Evolutionary conservation across 2,888 invertebrate genomes (phyloP), one percentile per base, ranked within the genome.

Genomic region (Leucania comma): DNA sequence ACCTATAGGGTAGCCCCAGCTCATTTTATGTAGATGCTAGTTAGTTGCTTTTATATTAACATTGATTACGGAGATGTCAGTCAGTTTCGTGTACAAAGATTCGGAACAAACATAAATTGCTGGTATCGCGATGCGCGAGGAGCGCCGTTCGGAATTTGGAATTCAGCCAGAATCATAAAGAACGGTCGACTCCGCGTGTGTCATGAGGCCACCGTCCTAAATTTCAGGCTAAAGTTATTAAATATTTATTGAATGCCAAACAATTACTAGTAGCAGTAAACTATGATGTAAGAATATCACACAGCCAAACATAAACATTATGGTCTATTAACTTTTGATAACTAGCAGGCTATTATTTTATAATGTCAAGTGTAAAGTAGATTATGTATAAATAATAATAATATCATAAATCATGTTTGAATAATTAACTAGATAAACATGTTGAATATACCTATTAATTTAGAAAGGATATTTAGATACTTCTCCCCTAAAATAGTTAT

Each of bases 81-180:
- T 75, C 63, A 77, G 72, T 78, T 82, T 82, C 57, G 72, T 83
- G 81, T 81, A 86, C 81, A 85, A 85, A 88, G 82, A 90, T 89
- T 90, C 86, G 79, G 87, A 89, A 87, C 90, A 86, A 82, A 82
- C 87, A 89, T 90, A 90, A 90, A 90, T 90, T 88, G 86, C 73
- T 87, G 83, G 86, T 89, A 92, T 88, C 86, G 87, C 83, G 82
- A 88, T 91, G 88, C 86, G 87, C 85, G 82, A 88, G 83, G 88
- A 89, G 83, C 87, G 86, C 86, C 75, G 84, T 85, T 90, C 81
- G 84, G 88, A 86, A 89, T 90, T 93, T 94, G 94, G 94, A 93
- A 91, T 91, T 87, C 86, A 88, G 94, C 94, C 94, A 94, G 85
- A 91, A 90, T 85, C 90, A 86, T 92, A 91, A 92, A 91, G 90